These are phyloP conservation scores for Limnodromus scolopaceus DNA, from an alignment of 2,797 vertebrate genomes.

Conservation along the genomic window DNA sequence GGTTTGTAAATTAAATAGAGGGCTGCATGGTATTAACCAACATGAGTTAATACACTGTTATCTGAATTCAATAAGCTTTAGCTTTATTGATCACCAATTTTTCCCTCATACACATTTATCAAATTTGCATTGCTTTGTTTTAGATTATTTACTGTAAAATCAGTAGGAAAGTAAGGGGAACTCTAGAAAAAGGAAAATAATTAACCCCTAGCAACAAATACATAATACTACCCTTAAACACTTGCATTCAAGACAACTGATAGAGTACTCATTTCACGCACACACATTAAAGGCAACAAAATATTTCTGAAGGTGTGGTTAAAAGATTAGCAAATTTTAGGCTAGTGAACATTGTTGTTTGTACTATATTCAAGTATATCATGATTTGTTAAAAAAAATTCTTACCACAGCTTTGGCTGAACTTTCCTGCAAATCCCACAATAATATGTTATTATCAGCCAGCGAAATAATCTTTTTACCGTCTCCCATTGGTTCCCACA, in stretches of 20 bases:
- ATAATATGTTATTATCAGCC: conserved; percentile 91
- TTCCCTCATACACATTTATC: neutral
- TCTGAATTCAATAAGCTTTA: neutral
- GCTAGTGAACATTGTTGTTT: neutral
- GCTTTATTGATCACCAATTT: neutral
- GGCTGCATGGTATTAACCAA: neutral
- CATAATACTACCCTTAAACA: neutral
- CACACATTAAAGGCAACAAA: fast-evolving
- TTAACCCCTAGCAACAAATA: neutral
- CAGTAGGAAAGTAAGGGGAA: neutral
- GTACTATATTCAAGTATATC: neutral
- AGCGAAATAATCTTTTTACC: conserved; percentile 92
- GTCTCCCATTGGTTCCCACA: conserved; percentile 96
- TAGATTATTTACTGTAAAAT: neutral
- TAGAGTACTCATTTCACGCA: neutral
- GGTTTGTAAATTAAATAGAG: neutral
- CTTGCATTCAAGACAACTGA: neutral
- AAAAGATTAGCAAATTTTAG: neutral
- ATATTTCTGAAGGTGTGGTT: neutral
- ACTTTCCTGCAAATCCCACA: conserved; percentile 96
- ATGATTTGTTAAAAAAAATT: neutral
- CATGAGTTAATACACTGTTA: neutral
- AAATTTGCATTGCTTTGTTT: neutral
- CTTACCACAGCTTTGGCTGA: conserved; percentile 89
- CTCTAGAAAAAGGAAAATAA: neutral